Evolutionary conservation across 1,140 invertebrate genomes (phyloP), one percentile per base, ranked within the genome.

Genomic region (Lamellibrachia luymesi): DNA sequence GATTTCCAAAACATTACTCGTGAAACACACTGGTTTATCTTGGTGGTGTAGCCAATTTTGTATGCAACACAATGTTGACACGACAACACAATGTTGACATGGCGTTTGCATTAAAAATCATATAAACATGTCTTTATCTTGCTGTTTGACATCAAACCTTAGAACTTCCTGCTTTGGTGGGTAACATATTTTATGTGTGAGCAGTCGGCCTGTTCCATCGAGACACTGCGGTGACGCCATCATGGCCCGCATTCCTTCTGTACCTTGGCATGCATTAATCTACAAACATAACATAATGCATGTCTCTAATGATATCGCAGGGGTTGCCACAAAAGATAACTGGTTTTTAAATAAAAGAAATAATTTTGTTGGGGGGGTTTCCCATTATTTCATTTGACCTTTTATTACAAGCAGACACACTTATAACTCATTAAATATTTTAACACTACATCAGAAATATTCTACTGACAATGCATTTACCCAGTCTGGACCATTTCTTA

Each of bases 401-500:
- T 80, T 80, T 80, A 80, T 22, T 80, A 80, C 64, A 80, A 22
- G 13, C 17, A 80, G 13, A 80, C 13, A 80, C 5, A 80, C 2
- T 17, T 80, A 22, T 80, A 80, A 80, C 13, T 80, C 64, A 80
- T 80, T 22, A 80, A 80, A 80, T 80, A 80, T 80, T 22, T 2
- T 17, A 80, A 80, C 38, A 38, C 38, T 38, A 38, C 38, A 38
- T 38, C 38, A 38, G 38, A 38, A 38, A 38, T 38, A 80, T 80
- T 80, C 64, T 80, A 4, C 25, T 80, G 13, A 80, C 13, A 80
- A 80, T 80, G 64, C 17, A 92, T 95, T 96, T 96, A 98, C 98
- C 99, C 99, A 99, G 96, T 99, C 99, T 92, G 98, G 97, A 64
- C 99, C 99, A 97, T 99, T 99, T 93, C 99, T 97, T 51, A 99